A percentile compares a stretch with the other conserved stretches of the same genome.
These are phyloP conservation scores for Anthoptus insignis DNA, from an alignment of 2,888 invertebrate genomes.

Conservation along the genomic window DNA sequence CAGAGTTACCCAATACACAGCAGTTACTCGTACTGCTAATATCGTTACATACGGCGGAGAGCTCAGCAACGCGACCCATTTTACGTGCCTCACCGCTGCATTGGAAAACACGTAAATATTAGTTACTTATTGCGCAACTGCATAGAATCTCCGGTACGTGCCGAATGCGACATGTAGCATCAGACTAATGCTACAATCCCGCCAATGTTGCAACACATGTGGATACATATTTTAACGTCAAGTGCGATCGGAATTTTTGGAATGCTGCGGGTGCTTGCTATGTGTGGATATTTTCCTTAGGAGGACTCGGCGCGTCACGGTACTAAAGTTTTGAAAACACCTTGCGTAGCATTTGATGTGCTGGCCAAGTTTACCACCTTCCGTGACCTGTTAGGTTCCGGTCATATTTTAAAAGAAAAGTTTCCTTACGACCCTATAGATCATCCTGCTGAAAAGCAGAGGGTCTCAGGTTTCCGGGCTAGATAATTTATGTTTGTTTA, in stretches of 20 bases:
- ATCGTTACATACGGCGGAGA: conserved; percentile 4
- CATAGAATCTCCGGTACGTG: conserved; percentile 12
- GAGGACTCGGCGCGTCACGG: too few species aligned
- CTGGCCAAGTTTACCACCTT: too few species aligned
- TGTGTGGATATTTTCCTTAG: background rate
- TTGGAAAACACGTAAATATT: conserved; percentile 4
- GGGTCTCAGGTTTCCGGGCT: too few species aligned
- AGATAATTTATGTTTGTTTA: too few species aligned
- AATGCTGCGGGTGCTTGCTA: conserved; percentile 5
- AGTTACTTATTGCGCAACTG: conserved; percentile 7
- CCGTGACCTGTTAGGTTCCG: too few species aligned
- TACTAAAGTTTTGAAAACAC: too few species aligned
- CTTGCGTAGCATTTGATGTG: too few species aligned
- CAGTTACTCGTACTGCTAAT: background rate
- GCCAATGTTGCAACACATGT: background rate
- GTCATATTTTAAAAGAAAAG: too few species aligned
- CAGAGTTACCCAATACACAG: background rate
- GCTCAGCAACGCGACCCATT: conserved; percentile 9
- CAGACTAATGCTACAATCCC: background rate
- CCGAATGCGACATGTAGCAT: background rate
- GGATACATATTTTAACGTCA: background rate
- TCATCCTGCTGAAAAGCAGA: too few species aligned
- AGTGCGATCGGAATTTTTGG: background rate
- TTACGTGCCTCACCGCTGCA: conserved; percentile 9
- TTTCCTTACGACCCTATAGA: too few species aligned